These are phyloP conservation scores for Pseudochirops corinnae DNA, from an alignment of 2,797 vertebrate species.

Conservation along the genomic window DNA sequence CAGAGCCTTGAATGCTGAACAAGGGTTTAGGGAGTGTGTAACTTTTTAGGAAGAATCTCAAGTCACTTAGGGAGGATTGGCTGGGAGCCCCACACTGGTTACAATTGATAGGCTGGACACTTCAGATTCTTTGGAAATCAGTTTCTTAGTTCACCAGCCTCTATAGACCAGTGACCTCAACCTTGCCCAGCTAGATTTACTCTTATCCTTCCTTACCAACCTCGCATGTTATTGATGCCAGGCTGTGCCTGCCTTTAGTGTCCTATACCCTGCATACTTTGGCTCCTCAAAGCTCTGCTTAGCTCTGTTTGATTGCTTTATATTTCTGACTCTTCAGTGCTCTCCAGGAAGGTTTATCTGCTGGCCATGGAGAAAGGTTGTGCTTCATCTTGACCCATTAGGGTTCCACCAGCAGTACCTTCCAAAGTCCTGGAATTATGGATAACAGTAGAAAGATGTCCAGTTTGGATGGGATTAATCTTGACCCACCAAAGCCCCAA, in stretches of 20 bases:
- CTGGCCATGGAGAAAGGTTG: constrained; percentile 26
- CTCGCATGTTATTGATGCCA: constrained; percentile 39
- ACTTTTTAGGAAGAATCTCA: not conserved
- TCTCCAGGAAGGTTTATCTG: constrained; percentile 42
- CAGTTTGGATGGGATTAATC: constrained; percentile 36
- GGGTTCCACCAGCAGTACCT: constrained; percentile 37
- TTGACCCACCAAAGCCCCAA: constrained; percentile 15
- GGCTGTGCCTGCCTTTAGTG: not conserved
- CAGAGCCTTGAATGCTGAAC: constrained; percentile 16
- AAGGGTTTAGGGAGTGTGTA: not conserved
- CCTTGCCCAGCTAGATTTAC: constrained; percentile 44
- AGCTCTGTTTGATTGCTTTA: constrained; percentile 59
- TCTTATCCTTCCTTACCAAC: constrained; percentile 13
- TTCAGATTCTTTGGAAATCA: constrained; percentile 41
- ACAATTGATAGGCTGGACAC: not conserved
- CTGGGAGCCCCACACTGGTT: not conserved
- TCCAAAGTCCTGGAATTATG: constrained; percentile 29
- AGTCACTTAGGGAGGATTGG: not conserved
- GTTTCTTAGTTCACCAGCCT: constrained; percentile 36
- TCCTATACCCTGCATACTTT: not conserved
- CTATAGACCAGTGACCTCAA: constrained; percentile 42
- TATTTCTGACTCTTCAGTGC: constrained; percentile 50
- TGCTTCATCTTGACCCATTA: constrained; percentile 23
- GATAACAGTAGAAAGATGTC: constrained; percentile 53
- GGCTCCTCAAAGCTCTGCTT: constrained; percentile 19